Evolutionary conservation across 1,140 invertebrate species (phyloP).

Genomic region (Hycleus phaleratus): DNA sequence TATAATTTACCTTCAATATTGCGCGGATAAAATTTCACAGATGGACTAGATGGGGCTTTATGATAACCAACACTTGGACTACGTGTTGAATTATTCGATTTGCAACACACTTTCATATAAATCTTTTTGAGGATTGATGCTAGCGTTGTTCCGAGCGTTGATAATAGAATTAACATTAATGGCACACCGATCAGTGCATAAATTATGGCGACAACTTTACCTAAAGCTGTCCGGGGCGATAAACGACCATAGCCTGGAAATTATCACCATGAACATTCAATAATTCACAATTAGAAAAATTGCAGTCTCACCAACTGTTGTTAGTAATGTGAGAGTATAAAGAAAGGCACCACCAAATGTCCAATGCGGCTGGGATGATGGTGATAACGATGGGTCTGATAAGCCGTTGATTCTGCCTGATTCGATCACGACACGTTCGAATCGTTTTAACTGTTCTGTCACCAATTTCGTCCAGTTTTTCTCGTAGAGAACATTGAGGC

Average conservation of each 20-base stretch:
- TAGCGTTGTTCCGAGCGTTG: conserved; percentile 74
- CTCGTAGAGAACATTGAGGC: conserved; percentile 72
- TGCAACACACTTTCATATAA: conserved; percentile 60
- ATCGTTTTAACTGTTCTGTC: conserved; percentile 63
- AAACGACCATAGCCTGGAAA: conserved; percentile 69
- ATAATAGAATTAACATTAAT: conserved; percentile 77
- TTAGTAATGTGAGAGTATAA: conserved; percentile 76
- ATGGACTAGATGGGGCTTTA: conserved; percentile 37
- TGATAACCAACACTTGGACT: conserved; percentile 34
- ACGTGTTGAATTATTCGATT: conserved; percentile 20
- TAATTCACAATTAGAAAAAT: not conserved
- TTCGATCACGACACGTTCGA: conserved; percentile 68
- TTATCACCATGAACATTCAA: not conserved
- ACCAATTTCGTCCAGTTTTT: conserved; percentile 73
- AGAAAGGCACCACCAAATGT: conserved; percentile 70
- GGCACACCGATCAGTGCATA: conserved; percentile 82
- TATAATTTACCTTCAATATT: conserved; percentile 28
- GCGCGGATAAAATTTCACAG: conserved; percentile 29
- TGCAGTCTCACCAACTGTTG: conserved; percentile 64
- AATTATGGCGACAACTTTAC: conserved; percentile 77
- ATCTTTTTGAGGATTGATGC: conserved; percentile 64
- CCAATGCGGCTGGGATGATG: conserved; percentile 47
- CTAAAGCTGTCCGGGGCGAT: conserved; percentile 65
- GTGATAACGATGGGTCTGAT: conserved; percentile 27
- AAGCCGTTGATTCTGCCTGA: conserved; percentile 50